Conservation (phyloP, 30 jellyfish, hydroid and myxozoan species). For the Rhopilema esculentum region DNA sequence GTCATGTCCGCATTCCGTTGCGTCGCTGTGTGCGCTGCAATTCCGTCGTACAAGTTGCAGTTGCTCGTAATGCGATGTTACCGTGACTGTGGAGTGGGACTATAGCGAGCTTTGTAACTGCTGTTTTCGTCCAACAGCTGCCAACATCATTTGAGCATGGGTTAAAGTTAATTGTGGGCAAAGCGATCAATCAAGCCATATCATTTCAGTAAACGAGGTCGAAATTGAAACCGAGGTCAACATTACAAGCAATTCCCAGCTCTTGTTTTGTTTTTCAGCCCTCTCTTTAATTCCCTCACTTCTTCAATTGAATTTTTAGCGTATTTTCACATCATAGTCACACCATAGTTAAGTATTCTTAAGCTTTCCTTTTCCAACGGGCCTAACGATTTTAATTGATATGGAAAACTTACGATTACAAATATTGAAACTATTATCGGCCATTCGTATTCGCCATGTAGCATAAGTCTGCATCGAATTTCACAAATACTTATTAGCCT, state of each 20-base stretch:
- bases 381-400: neutral
- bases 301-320: too few relatives aligned
- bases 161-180: too few relatives aligned
- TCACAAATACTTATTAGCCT: neutral
- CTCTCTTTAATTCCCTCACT: too few relatives aligned
- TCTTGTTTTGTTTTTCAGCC: neutral
- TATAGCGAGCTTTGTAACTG: too few relatives aligned
- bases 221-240: neutral
- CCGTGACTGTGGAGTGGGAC: neutral
- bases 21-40: neutral
- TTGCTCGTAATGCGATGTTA: neutral
- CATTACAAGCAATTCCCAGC: neutral
- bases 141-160: too few relatives aligned
- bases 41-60: neutral
- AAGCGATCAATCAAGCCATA: too few relatives aligned
- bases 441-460: neutral
- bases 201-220: too few relatives aligned
- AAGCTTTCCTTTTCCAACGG: neutral
- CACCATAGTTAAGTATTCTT: neutral
- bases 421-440: neutral
- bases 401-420: neutral
- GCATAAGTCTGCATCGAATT: neutral
- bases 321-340: too few relatives aligned
- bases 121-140: too few relatives aligned
- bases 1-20: too few relatives aligned